Evolutionary conservation across 2,113 vertebrate species (phyloP).

Genomic region (Gadus macrocephalus): DNA sequence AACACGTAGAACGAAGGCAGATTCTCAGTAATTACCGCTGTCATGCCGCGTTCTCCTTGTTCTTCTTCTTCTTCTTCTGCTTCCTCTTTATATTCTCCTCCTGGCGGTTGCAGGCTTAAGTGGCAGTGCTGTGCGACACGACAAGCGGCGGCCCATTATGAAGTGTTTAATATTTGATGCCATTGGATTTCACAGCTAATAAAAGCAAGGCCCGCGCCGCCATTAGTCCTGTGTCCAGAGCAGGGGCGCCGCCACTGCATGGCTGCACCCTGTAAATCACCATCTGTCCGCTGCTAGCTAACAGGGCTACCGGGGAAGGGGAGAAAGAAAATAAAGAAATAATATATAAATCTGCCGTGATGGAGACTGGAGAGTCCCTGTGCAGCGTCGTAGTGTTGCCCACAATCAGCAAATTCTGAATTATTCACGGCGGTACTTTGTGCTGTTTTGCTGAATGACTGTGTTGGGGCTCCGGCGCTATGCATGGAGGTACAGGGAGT

Average conservation of each 20-base stretch:
- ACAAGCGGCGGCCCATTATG: constrained; percentile 71
- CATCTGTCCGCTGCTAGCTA: constrained; percentile 54
- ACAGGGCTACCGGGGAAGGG: constrained; percentile 35
- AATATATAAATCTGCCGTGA: constrained; percentile 35
- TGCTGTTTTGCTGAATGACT: constrained; percentile 44
- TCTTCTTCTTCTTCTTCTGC: constrained; percentile 39
- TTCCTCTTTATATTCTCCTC: constrained; percentile 23
- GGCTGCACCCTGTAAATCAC: constrained; percentile 61
- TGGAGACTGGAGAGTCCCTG: constrained; percentile 50
- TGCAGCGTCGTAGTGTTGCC: constrained; percentile 31
- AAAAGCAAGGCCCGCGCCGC: constrained; percentile 63
- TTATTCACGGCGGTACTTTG: constrained; percentile 50
- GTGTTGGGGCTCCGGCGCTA: constrained; percentile 28
- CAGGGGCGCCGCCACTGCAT: constrained; percentile 47
- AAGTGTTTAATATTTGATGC: constrained; percentile 76
- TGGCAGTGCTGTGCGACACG: constrained; percentile 65
- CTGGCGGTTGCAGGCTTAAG: constrained; percentile 68
- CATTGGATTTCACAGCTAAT: constrained; percentile 73
- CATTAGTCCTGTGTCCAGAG: constrained; percentile 64
- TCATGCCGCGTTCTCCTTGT: constrained; percentile 49
- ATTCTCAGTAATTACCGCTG: constrained; percentile 67
- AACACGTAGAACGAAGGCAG: constrained; percentile 51
- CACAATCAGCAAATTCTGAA: constrained; percentile 54
- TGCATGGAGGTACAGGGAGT: constrained; percentile 13
- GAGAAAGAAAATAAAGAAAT: not conserved